Evolutionary conservation across 1,140 invertebrate species (phyloP).

Genomic region (Caenorhabditis tropicalis): DNA sequence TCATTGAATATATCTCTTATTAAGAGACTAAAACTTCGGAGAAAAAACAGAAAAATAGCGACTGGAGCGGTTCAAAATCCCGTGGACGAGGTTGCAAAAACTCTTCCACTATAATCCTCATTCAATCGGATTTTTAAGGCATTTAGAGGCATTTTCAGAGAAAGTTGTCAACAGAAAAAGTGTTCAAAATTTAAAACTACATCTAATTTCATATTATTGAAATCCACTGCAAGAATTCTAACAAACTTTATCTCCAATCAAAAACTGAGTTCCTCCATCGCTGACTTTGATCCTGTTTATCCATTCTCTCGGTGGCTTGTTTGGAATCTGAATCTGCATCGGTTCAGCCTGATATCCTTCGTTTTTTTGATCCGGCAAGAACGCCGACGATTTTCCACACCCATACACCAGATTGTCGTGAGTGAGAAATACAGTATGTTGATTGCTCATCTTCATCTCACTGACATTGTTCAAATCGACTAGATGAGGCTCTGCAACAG

Average conservation of each 20-base stretch:
- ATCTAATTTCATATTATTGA: too few species aligned
- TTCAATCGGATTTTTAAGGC: too few species aligned
- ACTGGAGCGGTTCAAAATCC: too few species aligned
- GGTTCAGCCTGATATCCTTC: not conserved
- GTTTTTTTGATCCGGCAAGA: not conserved
- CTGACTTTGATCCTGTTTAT: not conserved
- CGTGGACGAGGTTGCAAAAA: too few species aligned
- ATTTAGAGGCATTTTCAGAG: too few species aligned
- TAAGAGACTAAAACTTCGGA: too few species aligned
- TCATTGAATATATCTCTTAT: too few species aligned
- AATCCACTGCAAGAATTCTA: too few species aligned
- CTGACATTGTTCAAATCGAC: not conserved
- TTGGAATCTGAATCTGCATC: not conserved
- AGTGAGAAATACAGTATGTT: not conserved
- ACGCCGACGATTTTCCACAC: not conserved
- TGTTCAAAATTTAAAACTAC: too few species aligned
- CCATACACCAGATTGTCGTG: not conserved
- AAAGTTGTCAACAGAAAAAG: too few species aligned
- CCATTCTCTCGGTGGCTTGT: not conserved
- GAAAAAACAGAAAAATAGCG: too few species aligned
- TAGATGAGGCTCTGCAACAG: not conserved
- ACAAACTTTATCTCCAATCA: not conserved
- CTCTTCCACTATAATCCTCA: too few species aligned
- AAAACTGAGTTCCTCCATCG: not conserved
- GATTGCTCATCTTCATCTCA: conserved; percentile 1